phyloP scores from a whole-genome alignment of 2,797 vertebrate species.

The Lindbergichthys nudifrons region DNA sequence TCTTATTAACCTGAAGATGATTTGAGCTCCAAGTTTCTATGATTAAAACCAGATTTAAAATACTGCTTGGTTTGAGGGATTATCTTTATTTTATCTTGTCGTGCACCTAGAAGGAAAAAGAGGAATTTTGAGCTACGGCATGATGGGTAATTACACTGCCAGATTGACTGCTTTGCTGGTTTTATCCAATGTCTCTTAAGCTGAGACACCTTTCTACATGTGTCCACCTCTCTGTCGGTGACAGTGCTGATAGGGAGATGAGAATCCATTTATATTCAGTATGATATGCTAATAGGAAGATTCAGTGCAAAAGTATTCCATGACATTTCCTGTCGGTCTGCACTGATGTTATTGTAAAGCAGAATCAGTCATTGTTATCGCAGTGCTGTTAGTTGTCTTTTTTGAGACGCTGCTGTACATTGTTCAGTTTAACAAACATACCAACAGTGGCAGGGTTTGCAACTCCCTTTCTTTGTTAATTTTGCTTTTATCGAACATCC shows the following conservation, averaged over 20 bases:
- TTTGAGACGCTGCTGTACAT: background rate
- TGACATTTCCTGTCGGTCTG: conserved; percentile 13
- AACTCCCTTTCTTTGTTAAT: conserved; percentile 6
- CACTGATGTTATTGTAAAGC: conserved; percentile 1
- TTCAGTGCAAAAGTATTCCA: conserved; percentile 5
- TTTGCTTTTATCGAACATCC: conserved; percentile 18
- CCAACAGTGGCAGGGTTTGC: background rate
- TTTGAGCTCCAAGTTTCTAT: conserved; percentile 56
- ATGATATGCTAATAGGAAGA: conserved; percentile 29
- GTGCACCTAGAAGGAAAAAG: conserved; percentile 41
- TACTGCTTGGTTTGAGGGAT: conserved; percentile 46
- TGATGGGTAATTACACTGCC: conserved; percentile 61
- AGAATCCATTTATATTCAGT: conserved; percentile 33
- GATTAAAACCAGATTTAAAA: conserved; percentile 36
- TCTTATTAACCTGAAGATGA: conserved; percentile 48
- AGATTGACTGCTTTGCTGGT: conserved; percentile 48
- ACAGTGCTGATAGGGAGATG: conserved; percentile 24
- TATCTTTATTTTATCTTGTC: conserved; percentile 61
- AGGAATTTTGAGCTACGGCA: conserved; percentile 27
- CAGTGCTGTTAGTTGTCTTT: conserved; percentile 9
- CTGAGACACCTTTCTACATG: conserved; percentile 30
- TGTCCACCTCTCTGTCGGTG: conserved; percentile 5
- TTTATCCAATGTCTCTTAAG: conserved; percentile 37
- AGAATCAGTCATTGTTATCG: background rate
- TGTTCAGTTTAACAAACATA: conserved; percentile 20